Percentiles rank a stretch among this genome's conserved stretches.
phyloP scores from a whole-genome alignment of 2,888 invertebrate genomes.

The Ichneumoninae sp. region DNA sequence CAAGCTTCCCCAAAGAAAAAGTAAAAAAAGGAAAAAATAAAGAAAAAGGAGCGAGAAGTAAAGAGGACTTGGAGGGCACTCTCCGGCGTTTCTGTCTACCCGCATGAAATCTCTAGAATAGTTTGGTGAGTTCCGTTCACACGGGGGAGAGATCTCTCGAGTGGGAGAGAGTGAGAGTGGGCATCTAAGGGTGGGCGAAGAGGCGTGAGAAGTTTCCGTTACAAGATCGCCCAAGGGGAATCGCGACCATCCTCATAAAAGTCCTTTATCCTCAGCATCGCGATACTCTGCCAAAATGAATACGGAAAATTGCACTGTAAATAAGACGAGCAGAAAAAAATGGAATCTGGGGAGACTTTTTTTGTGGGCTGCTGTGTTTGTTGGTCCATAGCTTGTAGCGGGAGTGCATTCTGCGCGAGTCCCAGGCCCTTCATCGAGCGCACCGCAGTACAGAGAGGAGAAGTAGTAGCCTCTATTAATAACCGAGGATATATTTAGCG shows the following conservation, averaged over 20 bases:
- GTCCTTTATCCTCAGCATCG: neutral
- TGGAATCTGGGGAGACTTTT: neutral
- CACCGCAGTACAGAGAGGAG: conserved; percentile 58
- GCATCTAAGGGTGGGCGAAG: conserved; percentile 31
- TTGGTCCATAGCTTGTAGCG: conserved; percentile 30
- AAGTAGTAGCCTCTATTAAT: conserved; percentile 77
- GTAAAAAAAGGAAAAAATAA: neutral
- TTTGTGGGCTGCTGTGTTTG: conserved; percentile 43
- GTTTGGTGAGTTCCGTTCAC: conserved; percentile 74
- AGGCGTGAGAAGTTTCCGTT: conserved; percentile 63
- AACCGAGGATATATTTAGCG: conserved; percentile 81
- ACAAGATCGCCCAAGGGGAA: conserved; percentile 35
- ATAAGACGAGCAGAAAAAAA: conserved; percentile 1
- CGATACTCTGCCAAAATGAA: neutral
- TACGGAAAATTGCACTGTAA: conserved; percentile 2
- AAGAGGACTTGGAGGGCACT: conserved; percentile 50
- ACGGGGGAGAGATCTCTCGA: conserved; percentile 63
- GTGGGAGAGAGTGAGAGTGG: conserved; percentile 19
- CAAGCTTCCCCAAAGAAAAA: conserved; percentile 47
- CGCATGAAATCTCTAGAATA: conserved; percentile 66
- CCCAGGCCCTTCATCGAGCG: conserved; percentile 71
- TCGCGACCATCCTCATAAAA: conserved; percentile 27
- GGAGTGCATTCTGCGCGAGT: conserved; percentile 45
- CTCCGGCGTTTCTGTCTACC: conserved; percentile 54
- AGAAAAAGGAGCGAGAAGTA: neutral